Evolutionary conservation across 2,113 vertebrate species (phyloP).

Genomic region (Neodontobutis hainanensis): DNA sequence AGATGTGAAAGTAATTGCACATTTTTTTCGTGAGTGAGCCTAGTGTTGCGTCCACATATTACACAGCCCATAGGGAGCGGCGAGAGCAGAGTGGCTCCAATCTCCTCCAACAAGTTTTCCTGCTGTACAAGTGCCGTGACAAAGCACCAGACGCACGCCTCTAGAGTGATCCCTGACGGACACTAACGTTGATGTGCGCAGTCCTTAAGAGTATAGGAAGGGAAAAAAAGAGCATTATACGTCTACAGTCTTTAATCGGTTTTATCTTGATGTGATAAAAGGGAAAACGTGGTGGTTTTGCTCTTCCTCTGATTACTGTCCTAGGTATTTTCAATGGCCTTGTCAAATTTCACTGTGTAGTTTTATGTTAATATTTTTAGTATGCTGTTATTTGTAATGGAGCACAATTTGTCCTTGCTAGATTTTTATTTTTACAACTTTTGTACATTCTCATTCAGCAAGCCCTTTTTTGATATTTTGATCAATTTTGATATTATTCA

Average conservation of each 20-base stretch:
- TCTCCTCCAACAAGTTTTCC: slow-evolving; percentile 32
- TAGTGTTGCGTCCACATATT: slow-evolving; percentile 22
- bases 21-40: slow-evolving; percentile 34
- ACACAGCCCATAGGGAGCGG: slow-evolving; percentile 3
- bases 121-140: slow-evolving; percentile 21
- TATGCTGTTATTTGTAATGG: no score
- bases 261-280: background rate
- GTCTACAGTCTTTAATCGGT: background rate
- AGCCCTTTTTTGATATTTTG: background rate
- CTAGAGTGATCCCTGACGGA: background rate
- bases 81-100: slow-evolving; percentile 35
- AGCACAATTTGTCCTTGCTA: no score
- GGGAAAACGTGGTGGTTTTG: no score
- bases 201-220: slow-evolving; percentile 1
- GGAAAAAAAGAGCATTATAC: background rate
- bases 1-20: slow-evolving; percentile 51
- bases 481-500: no score
- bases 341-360: no score
- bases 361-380: no score
- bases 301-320: no score
- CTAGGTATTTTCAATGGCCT: no score
- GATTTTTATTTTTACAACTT: background rate
- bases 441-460: slow-evolving; percentile 4
- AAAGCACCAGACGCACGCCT: slow-evolving; percentile 25
- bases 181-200: background rate